These are phyloP conservation scores for Corythaixoides concolor DNA, from an alignment of 2,113 vertebrate genomes.

Conservation along the genomic window DNA sequence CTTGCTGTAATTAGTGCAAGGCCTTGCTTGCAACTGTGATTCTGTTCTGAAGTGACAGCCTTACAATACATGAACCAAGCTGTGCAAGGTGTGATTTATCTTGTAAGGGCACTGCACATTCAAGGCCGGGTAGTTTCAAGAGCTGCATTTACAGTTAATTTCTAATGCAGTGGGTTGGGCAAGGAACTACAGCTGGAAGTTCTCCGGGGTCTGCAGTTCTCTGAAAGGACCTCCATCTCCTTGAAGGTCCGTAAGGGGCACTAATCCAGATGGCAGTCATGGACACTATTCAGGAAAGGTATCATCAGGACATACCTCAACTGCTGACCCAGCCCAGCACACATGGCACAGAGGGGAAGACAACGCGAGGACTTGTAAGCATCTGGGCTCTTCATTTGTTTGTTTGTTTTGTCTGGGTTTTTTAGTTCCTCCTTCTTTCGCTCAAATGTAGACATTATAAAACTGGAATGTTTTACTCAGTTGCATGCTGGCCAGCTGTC, in stretches of 20 bases:
- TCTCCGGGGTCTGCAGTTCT: conserved; percentile 77
- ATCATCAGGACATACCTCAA: not conserved
- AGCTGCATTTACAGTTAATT: not conserved
- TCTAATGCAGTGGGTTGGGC: conserved; percentile 66
- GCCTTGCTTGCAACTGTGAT: not conserved
- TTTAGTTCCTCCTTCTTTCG: conserved; percentile 36
- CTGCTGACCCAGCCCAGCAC: not conserved
- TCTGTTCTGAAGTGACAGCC: not conserved
- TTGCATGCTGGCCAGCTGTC: conserved; percentile 84
- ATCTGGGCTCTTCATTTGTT: not conserved
- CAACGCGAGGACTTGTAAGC: not conserved
- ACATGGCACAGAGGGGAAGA: not conserved
- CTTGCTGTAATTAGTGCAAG: not conserved
- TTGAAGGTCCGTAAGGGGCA: conserved; percentile 21
- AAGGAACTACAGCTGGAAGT: conserved; percentile 71
- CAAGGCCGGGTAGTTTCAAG: not conserved
- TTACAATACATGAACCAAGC: not conserved
- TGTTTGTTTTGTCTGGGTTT: not conserved
- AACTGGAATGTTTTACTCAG: conserved; percentile 71
- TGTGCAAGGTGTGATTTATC: not conserved
- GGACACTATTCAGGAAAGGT: not conserved
- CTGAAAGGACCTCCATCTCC: conserved; percentile 77
- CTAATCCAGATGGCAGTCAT: not conserved
- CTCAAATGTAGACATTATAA: conserved; percentile 38
- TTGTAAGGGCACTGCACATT: not conserved